These are phyloP conservation scores for Pelodytes ibericus DNA, from an alignment of 2,797 vertebrate genomes.

Conservation along the genomic window DNA sequence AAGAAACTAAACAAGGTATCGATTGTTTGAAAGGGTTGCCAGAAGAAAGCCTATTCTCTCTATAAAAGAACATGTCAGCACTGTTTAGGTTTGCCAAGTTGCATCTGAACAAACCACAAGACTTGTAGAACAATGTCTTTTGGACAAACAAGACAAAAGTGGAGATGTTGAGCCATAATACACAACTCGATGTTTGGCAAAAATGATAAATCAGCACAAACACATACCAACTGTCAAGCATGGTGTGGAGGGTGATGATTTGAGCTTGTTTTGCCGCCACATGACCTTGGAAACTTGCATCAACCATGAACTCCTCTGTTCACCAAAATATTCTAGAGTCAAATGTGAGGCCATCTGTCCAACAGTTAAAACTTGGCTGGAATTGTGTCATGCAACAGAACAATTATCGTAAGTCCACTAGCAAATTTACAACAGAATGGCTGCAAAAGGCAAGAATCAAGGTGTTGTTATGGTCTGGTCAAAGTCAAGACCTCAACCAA, in stretches of 20 bases:
- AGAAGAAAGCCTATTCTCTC: background rate
- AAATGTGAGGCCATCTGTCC: conserved; percentile 3
- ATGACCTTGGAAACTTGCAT: background rate
- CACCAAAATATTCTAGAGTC: background rate
- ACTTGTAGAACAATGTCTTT: background rate
- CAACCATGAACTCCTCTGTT: background rate
- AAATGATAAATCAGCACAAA: background rate
- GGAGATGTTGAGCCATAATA: background rate
- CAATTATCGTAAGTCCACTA: background rate
- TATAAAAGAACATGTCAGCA: background rate
- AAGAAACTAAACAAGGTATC: background rate
- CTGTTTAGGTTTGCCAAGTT: background rate
- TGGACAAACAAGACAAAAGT: background rate
- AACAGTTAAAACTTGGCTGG: no score
- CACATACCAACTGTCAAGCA: conserved; percentile 8
- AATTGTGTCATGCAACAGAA: background rate
- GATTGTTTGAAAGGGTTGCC: background rate
- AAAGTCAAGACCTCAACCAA: no score
- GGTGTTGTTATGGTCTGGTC: no score
- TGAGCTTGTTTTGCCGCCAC: no score
- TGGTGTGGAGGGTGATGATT: no score
- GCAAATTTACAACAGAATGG: no score
- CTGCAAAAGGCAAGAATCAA: no score
- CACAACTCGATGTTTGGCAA: background rate
- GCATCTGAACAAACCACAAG: conserved; percentile 8